Evolutionary conservation across 1,140 invertebrate species (phyloP).

Genomic region (Sminthurinus signatus): DNA sequence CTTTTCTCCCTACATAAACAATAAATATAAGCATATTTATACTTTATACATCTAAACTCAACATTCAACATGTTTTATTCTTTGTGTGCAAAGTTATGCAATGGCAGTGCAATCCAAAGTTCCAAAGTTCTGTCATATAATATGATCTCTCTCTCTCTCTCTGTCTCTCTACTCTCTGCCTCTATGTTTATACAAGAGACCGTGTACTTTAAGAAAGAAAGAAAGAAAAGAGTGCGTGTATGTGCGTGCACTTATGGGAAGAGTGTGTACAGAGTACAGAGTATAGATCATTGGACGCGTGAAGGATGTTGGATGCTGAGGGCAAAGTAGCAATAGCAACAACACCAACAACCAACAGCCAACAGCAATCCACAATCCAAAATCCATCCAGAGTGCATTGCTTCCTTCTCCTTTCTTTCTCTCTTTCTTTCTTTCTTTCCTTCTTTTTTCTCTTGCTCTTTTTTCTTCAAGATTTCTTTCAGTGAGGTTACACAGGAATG

Average conservation of each 20-base stretch:
- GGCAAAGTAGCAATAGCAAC: neutral
- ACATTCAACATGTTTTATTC: neutral
- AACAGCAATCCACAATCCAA: too few species aligned
- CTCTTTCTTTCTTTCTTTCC: neutral
- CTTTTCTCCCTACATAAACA: neutral
- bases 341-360: too few species aligned
- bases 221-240: too few species aligned
- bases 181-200: too few species aligned
- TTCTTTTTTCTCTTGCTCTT: neutral
- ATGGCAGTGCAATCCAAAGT: too few species aligned
- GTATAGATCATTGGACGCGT: constrained; percentile 3
- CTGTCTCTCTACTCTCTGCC: neutral
- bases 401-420: neutral
- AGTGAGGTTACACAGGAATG: too few species aligned
- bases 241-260: neutral
- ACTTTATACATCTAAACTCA: too few species aligned
- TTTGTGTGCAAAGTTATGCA: neutral
- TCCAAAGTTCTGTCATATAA: too few species aligned
- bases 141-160: neutral
- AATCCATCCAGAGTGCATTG: too few species aligned
- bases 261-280: neutral
- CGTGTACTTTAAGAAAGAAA: too few species aligned
- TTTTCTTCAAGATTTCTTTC: neutral
- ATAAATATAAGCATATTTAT: neutral
- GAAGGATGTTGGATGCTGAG: neutral